Base-by-base conservation (phyloP, 2,888 invertebrate genomes). In the Drosophila histrio region DNA sequence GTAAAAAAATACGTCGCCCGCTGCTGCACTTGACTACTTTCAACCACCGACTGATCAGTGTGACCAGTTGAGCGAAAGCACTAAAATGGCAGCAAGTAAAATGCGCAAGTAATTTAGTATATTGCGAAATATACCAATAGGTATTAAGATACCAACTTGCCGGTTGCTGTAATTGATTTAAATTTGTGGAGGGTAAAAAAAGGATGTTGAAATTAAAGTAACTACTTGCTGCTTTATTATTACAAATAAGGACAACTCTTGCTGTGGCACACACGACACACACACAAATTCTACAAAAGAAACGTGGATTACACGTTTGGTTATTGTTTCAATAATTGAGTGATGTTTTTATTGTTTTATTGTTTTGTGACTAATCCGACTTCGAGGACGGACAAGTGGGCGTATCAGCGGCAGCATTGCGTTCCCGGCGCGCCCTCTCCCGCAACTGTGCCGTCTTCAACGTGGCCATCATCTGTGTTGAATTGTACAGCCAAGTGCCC, bases 401-500 rank as follows among this genome's bases (percentile, higher is more conserved):
- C 1, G 39, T 13, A 24, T 15, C 32, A 1, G 38, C 34, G 7
- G 38, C 24, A 13, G 34, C 62, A 1, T 36, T 36, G 4, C 47
- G 60, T 15, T 94, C 92, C 67, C 93, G 93, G 91, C 94, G 94
- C 60, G 94, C 92, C 56, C 94, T 94, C 83, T 96, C 95, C 79
- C 94, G 93, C 21, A 97, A 91, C 89, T 97, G 97, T 1, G 97
- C 96, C 79, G 94, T 94, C 92, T 97, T 97, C 72, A 97, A 90
- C 85, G 96, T 96, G 19, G 95, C 94, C 96, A 97, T 97, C 81
- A 97, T 92, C 91, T 96, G 95, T 50, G 97, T 97, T 0, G 97
- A 97, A 86, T 96, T 96, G 91, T 96, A 97, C 58, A 98, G 92
- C 97, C 97, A 98, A 74, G 96, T 95, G 56, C 97, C 96, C 97